Evolutionary conservation across 2,797 vertebrate genomes (phyloP), one percentile per base, ranked within the genome.

Genomic region (Sciaenops ocellatus): DNA sequence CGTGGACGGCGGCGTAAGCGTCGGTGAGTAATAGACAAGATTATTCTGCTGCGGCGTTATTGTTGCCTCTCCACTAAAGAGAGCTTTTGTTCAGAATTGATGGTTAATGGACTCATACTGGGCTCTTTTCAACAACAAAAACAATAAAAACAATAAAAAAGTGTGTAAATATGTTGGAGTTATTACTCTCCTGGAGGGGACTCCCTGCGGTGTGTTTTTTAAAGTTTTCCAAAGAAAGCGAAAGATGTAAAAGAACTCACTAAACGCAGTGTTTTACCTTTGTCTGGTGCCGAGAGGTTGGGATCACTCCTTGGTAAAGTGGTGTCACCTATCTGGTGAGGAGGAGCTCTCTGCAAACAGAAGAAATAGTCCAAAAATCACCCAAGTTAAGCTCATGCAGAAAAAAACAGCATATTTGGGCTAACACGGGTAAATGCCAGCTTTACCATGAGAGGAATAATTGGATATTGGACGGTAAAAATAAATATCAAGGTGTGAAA

Each of bases 281-380:
- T 99, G 73, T 99, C 98, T 46, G 98, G 95, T 12, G 94, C 92
- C 0, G 97, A 97, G 81, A 99, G 95, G 94, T 94, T 99, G 69
- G 98, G 97, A 90, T 99, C 98, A 83, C 97, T 99, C 87, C 97
- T 94, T 3, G 98, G 98, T 92, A 98, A 93, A 90, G 96, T 96
- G 76, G 94, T 87, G 1, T 99, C 97, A 55, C 97, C 97, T 88
- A 97, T 95, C 64, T 97, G 97, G 93, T 98, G 98, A 74, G 96
- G 94, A 83, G 97, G 87, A 80, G 96, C 95, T 92, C 97, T 97
- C 98, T 99, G 95, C 44, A 78, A 41, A 82, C 44, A 64, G 48
- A 62, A 64, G 13, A 85, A 69, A 54, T 11, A 11, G 46, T 18
- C 34, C 22, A 54, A 73, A 41, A 34, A 69, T 79, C 30, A 38